A percentile compares a stretch with the other conserved stretches of the same genome.
phyloP scores from a whole-genome alignment of 2,888 invertebrate species.

The Ornithoptera alexandrae region DNA sequence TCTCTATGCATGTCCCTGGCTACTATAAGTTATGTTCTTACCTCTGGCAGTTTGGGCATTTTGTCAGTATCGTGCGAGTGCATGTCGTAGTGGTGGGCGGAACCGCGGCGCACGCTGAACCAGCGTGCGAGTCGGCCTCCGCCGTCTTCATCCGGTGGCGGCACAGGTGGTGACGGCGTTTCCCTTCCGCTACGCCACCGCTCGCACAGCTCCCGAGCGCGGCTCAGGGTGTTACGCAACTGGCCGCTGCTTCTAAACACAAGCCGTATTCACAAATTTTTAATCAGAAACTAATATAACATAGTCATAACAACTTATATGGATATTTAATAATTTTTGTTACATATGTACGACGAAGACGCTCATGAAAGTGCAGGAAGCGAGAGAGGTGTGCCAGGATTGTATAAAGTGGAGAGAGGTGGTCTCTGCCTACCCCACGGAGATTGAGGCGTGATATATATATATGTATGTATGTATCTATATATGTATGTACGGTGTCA shows the following conservation, averaged over 20 bases:
- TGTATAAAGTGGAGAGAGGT: no score
- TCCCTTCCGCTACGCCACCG: conserved; percentile 83
- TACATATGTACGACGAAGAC: no score
- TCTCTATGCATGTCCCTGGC: no score
- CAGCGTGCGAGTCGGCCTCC: conserved; percentile 90
- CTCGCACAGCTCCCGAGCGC: conserved; percentile 90
- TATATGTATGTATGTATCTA: no score
- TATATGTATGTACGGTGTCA: no score
- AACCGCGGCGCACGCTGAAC: conserved; percentile 92
- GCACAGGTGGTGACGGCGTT: conserved; percentile 54
- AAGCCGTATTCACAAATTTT: background rate
- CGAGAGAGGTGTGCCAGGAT: no score
- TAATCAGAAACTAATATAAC: no score
- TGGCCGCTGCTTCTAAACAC: conserved; percentile 85
- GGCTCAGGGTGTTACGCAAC: conserved; percentile 88
- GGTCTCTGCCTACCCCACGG: no score
- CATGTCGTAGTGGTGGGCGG: conserved; percentile 90
- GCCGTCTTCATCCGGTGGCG: conserved; percentile 80
- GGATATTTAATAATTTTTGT: no score
- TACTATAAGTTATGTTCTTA: conserved; percentile 46
- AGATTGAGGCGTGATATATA: no score
- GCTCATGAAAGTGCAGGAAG: no score
- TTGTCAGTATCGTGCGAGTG: conserved; percentile 75
- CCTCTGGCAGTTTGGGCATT: conserved; percentile 92
- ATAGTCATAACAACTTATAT: no score